Conservation (phyloP, 2,888 invertebrate genomes). For the Xestobium rufovillosum region DNA sequence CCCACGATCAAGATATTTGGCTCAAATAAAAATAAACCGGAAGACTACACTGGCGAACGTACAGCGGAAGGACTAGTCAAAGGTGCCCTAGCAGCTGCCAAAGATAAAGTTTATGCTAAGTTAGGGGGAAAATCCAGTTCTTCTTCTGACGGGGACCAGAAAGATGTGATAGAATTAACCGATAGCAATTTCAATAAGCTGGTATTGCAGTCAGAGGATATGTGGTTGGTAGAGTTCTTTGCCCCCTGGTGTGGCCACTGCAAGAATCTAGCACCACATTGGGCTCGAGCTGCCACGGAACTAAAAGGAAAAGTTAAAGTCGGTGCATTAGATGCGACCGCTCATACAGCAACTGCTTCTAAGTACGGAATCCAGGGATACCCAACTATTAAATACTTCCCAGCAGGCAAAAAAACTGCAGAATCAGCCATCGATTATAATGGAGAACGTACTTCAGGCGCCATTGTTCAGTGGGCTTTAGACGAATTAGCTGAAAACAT, state of each 20-base stretch:
- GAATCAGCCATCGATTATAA: constrained; percentile 77
- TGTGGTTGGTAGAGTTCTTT: constrained; percentile 97
- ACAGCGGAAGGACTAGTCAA: constrained; percentile 83
- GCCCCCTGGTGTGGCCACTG: constrained; percentile 98
- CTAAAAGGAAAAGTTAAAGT: constrained; percentile 95
- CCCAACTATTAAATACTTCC: constrained; percentile 93
- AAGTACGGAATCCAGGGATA: constrained; percentile 78
- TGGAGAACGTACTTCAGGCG: constrained; percentile 82
- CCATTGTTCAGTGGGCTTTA: constrained; percentile 85
- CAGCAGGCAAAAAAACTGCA: constrained; percentile 62
- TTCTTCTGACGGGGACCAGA: no score
- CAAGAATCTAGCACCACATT: constrained; percentile 93
- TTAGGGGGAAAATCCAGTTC: constrained; percentile 55
- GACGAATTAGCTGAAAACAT: constrained; percentile 82
- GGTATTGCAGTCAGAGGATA: constrained; percentile 86
- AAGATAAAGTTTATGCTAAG: constrained; percentile 62
- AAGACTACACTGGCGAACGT: constrained; percentile 77
- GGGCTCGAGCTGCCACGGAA: constrained; percentile 90
- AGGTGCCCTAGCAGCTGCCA: constrained; percentile 69
- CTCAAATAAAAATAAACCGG: constrained; percentile 71
- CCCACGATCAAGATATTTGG: constrained; percentile 96
- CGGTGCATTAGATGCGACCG: constrained; percentile 94
- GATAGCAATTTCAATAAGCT: constrained; percentile 91
- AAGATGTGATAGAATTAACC: constrained; percentile 84
- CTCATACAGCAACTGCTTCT: constrained; percentile 71